A percentile compares a stretch with the other conserved stretches of the same genome.
Conservation (phyloP, 2,888 invertebrate genomes). For the Clanis bilineata region DNA sequence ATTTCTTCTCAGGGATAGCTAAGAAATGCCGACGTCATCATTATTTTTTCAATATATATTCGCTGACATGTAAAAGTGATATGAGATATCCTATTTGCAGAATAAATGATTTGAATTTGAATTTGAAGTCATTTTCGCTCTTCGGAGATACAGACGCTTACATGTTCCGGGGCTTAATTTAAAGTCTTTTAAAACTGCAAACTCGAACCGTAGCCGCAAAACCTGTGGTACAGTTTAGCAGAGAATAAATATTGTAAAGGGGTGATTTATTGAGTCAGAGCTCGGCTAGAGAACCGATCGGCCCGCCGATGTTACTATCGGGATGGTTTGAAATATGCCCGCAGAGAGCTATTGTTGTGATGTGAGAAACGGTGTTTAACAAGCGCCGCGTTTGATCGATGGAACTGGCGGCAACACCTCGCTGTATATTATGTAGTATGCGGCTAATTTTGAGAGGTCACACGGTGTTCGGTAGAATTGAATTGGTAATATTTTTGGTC, state of each 20-base stretch:
- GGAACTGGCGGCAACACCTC: conserved; percentile 58
- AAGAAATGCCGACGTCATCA: too few species aligned
- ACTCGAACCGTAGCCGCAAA: conserved; percentile 43
- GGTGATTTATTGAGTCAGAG: conserved; percentile 76
- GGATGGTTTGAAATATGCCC: conserved; percentile 79
- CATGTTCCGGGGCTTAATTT: too few species aligned
- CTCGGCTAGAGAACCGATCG: conserved; percentile 66
- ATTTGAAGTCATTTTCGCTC: too few species aligned
- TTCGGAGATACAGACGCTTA: too few species aligned
- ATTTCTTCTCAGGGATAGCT: too few species aligned
- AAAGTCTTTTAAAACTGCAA: too few species aligned
- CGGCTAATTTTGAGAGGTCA: conserved; percentile 23
- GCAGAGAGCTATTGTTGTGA: conserved; percentile 77
- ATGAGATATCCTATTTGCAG: too few species aligned
- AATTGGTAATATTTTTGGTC: neutral
- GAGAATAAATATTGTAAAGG: conserved; percentile 80
- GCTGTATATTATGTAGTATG: conserved; percentile 51
- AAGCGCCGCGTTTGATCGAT: conserved; percentile 72
- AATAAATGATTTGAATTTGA: too few species aligned
- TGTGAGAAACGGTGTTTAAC: conserved; percentile 81
- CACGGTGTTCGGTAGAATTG: neutral
- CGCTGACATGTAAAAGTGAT: too few species aligned
- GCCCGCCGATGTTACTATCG: conserved; percentile 72
- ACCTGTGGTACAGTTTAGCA: conserved; percentile 60
- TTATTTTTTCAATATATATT: too few species aligned